A percentile compares a stretch with the other conserved stretches of the same genome.
Conservation (phyloP, 1,140 invertebrate species). For the Drosophila seguyi region DNA sequence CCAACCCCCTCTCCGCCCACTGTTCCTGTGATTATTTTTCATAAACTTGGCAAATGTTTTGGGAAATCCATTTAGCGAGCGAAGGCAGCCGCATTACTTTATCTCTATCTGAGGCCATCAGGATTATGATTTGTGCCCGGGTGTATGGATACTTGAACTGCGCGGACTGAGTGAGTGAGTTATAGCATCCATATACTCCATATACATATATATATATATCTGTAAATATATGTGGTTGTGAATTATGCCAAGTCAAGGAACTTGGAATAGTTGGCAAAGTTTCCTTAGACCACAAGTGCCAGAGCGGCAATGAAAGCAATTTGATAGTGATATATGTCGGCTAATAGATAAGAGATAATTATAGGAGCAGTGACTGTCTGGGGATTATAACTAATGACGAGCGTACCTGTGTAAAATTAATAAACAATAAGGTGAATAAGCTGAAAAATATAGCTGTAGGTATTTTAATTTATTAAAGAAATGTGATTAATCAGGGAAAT, state of each 20-base stretch:
- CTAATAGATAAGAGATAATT: slow-evolving; percentile 26
- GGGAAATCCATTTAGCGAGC: slow-evolving; percentile 75
- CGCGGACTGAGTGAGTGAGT: slow-evolving; percentile 21
- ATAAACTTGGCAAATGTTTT: slow-evolving; percentile 80
- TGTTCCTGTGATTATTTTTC: slow-evolving; percentile 74
- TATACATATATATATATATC: neutral
- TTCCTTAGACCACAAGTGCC: slow-evolving; percentile 40
- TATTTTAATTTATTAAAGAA: neutral
- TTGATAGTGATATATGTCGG: slow-evolving; percentile 47
- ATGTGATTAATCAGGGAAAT: too few species aligned
- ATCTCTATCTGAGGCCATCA: slow-evolving; percentile 73
- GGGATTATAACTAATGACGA: neutral
- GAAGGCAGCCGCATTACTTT: slow-evolving; percentile 75
- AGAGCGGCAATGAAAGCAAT: slow-evolving; percentile 43
- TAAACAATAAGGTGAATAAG: neutral
- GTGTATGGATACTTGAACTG: slow-evolving; percentile 35
- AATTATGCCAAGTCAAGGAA: slow-evolving; percentile 61
- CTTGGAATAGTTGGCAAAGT: slow-evolving; percentile 53
- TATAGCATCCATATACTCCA: slow-evolving; percentile 27
- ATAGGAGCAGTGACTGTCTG: too few species aligned
- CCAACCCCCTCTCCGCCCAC: neutral
- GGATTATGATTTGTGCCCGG: slow-evolving; percentile 71
- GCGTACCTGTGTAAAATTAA: slow-evolving; percentile 19
- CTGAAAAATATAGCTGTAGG: neutral
- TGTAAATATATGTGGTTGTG: slow-evolving; percentile 23